Percentiles rank a stretch among this genome's conserved stretches.
phyloP scores from a whole-genome alignment of 2,888 invertebrate species.

The Achlya flavicornis region DNA sequence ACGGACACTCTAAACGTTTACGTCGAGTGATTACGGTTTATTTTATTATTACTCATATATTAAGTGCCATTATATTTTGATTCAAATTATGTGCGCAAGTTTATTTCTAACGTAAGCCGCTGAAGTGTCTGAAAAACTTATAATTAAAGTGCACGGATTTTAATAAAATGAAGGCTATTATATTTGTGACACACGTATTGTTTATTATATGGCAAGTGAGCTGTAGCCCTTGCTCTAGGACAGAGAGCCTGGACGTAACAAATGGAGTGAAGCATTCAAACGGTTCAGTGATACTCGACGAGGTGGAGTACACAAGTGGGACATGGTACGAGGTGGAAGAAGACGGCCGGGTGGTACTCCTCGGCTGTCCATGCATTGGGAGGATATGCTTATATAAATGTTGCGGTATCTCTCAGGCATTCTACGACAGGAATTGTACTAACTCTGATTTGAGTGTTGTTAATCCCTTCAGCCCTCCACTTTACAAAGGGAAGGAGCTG shows the following conservation, averaged over 20 bases:
- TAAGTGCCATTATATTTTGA: constrained; percentile 26
- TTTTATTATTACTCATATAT: constrained; percentile 44
- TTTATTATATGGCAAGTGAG: constrained; percentile 30
- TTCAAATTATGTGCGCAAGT: constrained; percentile 16
- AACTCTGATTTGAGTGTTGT: constrained; percentile 45
- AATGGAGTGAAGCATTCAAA: constrained; percentile 51
- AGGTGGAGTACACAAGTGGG: constrained; percentile 55
- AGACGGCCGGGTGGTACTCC: constrained; percentile 37
- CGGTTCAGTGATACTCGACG: constrained; percentile 59
- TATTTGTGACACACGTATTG: constrained; percentile 34
- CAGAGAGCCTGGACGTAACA: constrained; percentile 68
- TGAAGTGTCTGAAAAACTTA: constrained; percentile 23
- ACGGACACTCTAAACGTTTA: constrained; percentile 57
- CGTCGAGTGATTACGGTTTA: constrained; percentile 43
- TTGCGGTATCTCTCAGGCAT: constrained; percentile 52
- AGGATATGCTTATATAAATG: constrained; percentile 70
- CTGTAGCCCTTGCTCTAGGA: constrained; percentile 54
- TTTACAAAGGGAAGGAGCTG: constrained; percentile 55
- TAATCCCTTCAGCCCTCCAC: constrained; percentile 63
- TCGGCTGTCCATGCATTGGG: constrained; percentile 71
- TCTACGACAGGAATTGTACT: constrained; percentile 47
- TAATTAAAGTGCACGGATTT: constrained; percentile 22
- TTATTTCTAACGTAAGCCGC: not conserved
- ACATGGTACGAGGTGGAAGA: constrained; percentile 60
- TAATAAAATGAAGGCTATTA: constrained; percentile 47